Base-by-base conservation (phyloP, 2,888 invertebrate species). In the Carterocephalus palaemon region DNA sequence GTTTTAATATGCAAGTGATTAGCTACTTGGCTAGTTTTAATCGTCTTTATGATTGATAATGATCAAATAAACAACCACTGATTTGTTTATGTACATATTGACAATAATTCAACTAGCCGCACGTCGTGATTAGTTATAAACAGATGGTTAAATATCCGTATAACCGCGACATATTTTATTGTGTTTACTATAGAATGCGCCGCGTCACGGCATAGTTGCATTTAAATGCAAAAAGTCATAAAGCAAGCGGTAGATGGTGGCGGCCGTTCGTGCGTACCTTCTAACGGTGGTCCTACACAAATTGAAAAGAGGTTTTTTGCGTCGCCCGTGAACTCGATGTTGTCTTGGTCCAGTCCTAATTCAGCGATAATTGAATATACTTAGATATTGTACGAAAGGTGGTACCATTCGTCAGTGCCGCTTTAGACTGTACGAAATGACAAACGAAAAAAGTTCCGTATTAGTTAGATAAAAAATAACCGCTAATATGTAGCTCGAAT, bases 201-300 rank as follows among this genome's bases (percentile, higher is more conserved):
- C 59, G 70, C 73, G 60, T 83, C 81, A 82, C 55, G 65, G 61
- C 62, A 68, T 64, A 62, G 73, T 65, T 79, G 81, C 81, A 83
- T 75, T 75, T 73, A 58, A 66, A 60, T 79, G 82, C 76, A 84
- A 83, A 84, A 84, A 81, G 64, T 64, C 53, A 65, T 61, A 70
- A 69, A 70, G 64, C 49, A 48, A 54, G 28, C 48, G 57, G 42
- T 57, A 38, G 61, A 53, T 56, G 56, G 48, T 51, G 58, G 56
- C 52, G 53, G 63, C 63, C 59, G 53, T 49, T 73, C 78, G 82
- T 80, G 81, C 81, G 81, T 75, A 68, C 68, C 64, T 57, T 48
- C 51, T 83, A 83, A 83, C 83, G 84, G 85, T 73, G 65, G 62
- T 62, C 57, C 60, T 74, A 75, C 72, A 75, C 70, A 71, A 77